Base-by-base conservation (phyloP, 1,140 invertebrate genomes). In the Tetramorium parvispinum region DNA sequence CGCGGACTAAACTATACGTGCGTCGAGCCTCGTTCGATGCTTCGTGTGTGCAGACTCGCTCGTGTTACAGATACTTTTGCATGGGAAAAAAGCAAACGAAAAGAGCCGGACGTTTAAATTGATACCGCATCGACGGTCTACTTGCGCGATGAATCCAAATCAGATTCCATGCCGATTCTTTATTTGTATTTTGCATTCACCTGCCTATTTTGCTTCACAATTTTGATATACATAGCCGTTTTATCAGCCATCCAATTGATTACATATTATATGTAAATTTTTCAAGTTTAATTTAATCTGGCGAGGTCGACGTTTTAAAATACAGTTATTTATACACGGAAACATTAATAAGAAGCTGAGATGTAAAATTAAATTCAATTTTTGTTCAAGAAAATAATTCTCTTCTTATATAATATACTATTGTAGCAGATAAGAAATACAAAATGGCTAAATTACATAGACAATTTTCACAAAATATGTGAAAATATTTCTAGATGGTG, bases 111-210 rank as follows among this genome's bases (percentile, higher is more conserved):
- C 70, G 86, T 89, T 76, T 87, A 83, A 83, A 83, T 59, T 71
- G 68, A 75, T 71, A 59, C 79, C 13, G 68, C 49, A 55, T 78
- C 66, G 88, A 59, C 88, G 85, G 85, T 85, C 71, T 88, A 78
- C 81, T 78, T 89, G 86, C 88, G 66, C 88, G 71, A 63, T 88
- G 88, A 89, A 89, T 89, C 73, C 88, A 87, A 89, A 88, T 88
- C 87, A 81, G 77, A 89, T 89, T 89, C 68, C 73, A 75, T 85
- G 85, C 55, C 73, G 59, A 83, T 79, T 81, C 76, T 89, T 87
- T 83, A 81, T 85, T 87, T 81, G 73, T 75, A 71, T 87, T 89
- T 86, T 86, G 86, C 88, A 89, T 89, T 77, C 71, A 70, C 63
- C 70, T 43, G 37, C 53, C 68, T 49, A 57, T 73, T 87, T 88